Percentiles rank a stretch among this genome's conserved stretches.
Evolutionary conservation across 2,797 vertebrate species (phyloP).

Genomic region (Pseudochirops cupreus): DNA sequence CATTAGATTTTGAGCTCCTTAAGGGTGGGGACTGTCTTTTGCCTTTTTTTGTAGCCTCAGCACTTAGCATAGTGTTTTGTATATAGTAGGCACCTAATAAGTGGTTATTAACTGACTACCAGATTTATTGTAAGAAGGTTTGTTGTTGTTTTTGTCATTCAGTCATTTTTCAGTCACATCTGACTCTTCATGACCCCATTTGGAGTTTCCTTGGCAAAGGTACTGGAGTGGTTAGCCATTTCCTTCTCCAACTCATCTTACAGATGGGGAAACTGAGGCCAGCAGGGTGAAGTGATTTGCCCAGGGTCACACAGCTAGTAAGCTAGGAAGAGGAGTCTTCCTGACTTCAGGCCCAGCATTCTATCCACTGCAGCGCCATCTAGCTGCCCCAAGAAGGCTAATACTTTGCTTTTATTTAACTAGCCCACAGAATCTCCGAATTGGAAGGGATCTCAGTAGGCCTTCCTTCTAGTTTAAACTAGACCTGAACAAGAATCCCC

Average conservation of each 20-base stretch:
- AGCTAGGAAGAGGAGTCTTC: neutral
- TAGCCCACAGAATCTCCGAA: neutral
- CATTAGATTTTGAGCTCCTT: neutral
- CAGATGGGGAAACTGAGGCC: neutral
- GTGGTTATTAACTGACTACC: neutral
- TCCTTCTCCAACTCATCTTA: neutral
- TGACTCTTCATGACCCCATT: neutral
- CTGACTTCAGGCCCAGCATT: neutral
- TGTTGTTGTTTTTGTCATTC: neutral
- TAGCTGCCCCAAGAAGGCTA: neutral
- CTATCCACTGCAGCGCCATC: neutral
- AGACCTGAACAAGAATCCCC: neutral
- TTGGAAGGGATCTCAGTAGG: neutral
- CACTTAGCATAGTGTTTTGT: neutral
- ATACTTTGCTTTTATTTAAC: neutral
- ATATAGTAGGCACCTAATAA: neutral
- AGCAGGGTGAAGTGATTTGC: neutral
- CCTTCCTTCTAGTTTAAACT: neutral
- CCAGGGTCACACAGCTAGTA: neutral
- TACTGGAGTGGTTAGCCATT: neutral
- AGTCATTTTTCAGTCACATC: neutral
- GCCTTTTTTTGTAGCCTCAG: neutral
- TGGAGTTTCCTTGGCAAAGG: neutral
- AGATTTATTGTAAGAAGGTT: neutral
- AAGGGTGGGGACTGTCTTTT: neutral